phyloP scores from a whole-genome alignment of 1,140 invertebrate genomes.

The Hyposmocoma kahamanoa region DNA sequence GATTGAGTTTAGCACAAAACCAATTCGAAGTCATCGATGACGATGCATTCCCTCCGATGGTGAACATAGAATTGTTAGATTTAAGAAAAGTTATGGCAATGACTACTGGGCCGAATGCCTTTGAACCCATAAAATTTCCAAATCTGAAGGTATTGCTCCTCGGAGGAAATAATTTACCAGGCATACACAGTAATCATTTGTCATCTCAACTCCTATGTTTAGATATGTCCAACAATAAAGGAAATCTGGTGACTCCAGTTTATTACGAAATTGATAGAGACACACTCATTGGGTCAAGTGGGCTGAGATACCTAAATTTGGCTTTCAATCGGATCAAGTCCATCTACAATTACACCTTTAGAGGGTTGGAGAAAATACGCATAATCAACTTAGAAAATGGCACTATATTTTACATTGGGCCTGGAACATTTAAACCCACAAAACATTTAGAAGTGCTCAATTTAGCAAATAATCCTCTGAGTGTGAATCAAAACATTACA shows the following conservation, averaged over 20 bases:
- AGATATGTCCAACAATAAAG: conserved; percentile 69
- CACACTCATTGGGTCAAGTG: conserved; percentile 39
- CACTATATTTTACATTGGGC: conserved; percentile 64
- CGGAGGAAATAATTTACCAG: conserved; percentile 65
- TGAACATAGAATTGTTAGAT: conserved; percentile 66
- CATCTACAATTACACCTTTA: conserved; percentile 65
- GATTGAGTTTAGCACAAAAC: conserved; percentile 69
- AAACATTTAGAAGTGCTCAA: conserved; percentile 66
- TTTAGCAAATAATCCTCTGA: conserved; percentile 71
- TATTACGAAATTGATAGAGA: conserved; percentile 63
- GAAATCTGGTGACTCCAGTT: conserved; percentile 42
- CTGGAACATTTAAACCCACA: conserved; percentile 54
- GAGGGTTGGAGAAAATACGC: conserved; percentile 58
- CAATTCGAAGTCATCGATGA: conserved; percentile 70
- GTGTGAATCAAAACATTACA: conserved; percentile 47
- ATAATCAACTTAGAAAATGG: conserved; percentile 70
- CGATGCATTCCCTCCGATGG: conserved; percentile 70
- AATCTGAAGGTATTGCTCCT: conserved; percentile 65
- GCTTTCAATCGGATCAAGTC: conserved; percentile 67
- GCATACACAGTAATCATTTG: conserved; percentile 60
- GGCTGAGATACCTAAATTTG: conserved; percentile 55
- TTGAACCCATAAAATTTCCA: conserved; percentile 53
- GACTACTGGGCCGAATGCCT: conserved; percentile 42
- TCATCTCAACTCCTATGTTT: conserved; percentile 60
- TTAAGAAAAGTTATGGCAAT: conserved; percentile 57